Evolutionary conservation across 2,888 invertebrate genomes (phyloP).

Genomic region (Sarcophaga caerulescens): DNA sequence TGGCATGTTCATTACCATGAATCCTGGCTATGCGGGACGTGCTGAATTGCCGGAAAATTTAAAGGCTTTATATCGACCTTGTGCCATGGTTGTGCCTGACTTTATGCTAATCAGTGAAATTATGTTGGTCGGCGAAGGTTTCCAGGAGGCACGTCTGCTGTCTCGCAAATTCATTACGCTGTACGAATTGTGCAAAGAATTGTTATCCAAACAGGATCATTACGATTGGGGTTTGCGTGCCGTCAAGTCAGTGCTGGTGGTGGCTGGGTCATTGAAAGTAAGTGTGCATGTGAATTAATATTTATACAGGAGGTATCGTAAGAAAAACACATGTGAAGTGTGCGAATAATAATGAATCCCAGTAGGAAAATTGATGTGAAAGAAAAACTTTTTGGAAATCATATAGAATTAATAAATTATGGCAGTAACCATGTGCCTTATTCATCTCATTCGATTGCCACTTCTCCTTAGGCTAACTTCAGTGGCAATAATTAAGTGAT

Average conservation of each 20-base stretch:
- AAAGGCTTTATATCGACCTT: slow-evolving; percentile 90
- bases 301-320: too few relatives aligned
- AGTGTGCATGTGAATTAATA: slow-evolving; percentile 62
- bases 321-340: slow-evolving; percentile 68
- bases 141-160: slow-evolving; percentile 93
- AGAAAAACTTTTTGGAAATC: neutral
- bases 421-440: too few relatives aligned
- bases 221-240: slow-evolving; percentile 98
- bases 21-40: slow-evolving; percentile 96
- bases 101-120: slow-evolving; percentile 98
- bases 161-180: slow-evolving; percentile 97
- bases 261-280: slow-evolving; percentile 94
- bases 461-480: too few relatives aligned
- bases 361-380: neutral
- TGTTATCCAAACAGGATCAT: slow-evolving; percentile 96
- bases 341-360: neutral
- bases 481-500: too few relatives aligned
- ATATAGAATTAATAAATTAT: too few relatives aligned
- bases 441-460: too few relatives aligned
- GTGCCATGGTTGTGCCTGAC: slow-evolving; percentile 98
- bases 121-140: slow-evolving; percentile 97
- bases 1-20: slow-evolving; percentile 98
- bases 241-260: slow-evolving; percentile 96
- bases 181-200: slow-evolving; percentile 93
- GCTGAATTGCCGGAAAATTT: slow-evolving; percentile 93